Evolutionary conservation across 1,140 invertebrate genomes (phyloP), one percentile per base, ranked within the genome.

Genomic region (Trichomalopsis sarcophagae): DNA sequence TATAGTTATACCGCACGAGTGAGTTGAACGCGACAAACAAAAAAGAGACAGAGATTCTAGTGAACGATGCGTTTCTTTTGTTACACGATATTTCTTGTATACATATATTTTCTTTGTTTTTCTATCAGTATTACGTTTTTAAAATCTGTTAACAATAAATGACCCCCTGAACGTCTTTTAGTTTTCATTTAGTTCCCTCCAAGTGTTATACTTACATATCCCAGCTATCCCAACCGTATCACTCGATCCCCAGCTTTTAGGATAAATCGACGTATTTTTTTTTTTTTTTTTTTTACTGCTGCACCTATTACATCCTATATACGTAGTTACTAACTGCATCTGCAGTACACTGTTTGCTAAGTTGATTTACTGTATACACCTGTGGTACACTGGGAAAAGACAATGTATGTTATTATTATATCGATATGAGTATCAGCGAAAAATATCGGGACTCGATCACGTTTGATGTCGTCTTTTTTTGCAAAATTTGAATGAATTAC

Each of bases 151-250:
- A 81, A 83, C 50, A 86, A 86, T 86, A 86, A 86, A 86, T 5
- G 55, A 82, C 44, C 71, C 69, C 74, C 69, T 75, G n/a, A 82
- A 86, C 14, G 76, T 83, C 80, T 88, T 89, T 92, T 91, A 90
- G 90, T 86, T 86, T 82, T 86, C 68, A 86, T 86, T 81, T 86
- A 55, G 76, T 84, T n/a, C 71, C 62, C 62, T 80, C 27, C 68
- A 55, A 66, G 1, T 62, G 17, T n/a, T 62, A 71, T 79, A n/a
- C n/a, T n/a, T n/a, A n/a, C n/a, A n/a, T n/a, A n/a, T 66, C 71
- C 84, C 23, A 21, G 23, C 62, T 21, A 36, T 73, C 17, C 36
- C 23, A 6, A 33, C 33, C 7, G 27, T 21, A 11, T 66, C 66
- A 33, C 10, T 71, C n/a, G 27, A 76, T 71, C 30, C 77, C n/a